Evolutionary conservation across 2,113 vertebrate species (phyloP), one percentile per base, ranked within the genome.

Genomic region (Coptodon bakossiorum): DNA sequence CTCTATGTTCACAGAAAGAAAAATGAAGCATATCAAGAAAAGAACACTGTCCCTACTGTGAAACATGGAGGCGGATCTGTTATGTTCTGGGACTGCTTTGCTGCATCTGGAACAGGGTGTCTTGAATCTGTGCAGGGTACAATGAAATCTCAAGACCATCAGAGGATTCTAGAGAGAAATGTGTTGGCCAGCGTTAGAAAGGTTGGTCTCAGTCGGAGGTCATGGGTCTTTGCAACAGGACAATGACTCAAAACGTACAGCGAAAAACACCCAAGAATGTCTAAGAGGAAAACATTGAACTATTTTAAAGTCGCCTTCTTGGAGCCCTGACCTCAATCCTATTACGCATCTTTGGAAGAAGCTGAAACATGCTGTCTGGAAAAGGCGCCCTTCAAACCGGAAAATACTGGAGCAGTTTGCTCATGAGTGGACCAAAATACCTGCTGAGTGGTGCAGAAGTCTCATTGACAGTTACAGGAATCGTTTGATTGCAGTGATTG

Each of bases 201-300:
- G 29, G 5, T 61, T 61, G 0, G 14, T 31, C 27, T 61, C 27
- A 61, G 57, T 31, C 0, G 0, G 27, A 31, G 27, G 27, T 61
- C 29, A 61, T 61, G 57, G 57, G 29, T 63, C 16, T 63, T 63
- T 63, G 9, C 29, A 19, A 63, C 9, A 63, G 59, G 29, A 34
- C 16, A 63, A 63, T 19, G 29, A 63, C 59, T 19, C 59, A 63
- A 63, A 63, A 10, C 29, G 3, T 19, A 19, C 16, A 63, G 59
- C 16, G 4, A 34, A 63, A 61, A 63, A 34, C 59, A 63, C 59
- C 29, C 59, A 63, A 34, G 29, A 63, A 63, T 19, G 59, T 19
- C 0, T 19, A 63, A 34, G 29, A 34, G 59, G 5, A 63, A 34
- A 34, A 63, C 9, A 63, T 4, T 19, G 59, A 29, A 61, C 29